Conservation (phyloP, 2,113 vertebrate genomes). For the Emydocephalus ijimae region DNA sequence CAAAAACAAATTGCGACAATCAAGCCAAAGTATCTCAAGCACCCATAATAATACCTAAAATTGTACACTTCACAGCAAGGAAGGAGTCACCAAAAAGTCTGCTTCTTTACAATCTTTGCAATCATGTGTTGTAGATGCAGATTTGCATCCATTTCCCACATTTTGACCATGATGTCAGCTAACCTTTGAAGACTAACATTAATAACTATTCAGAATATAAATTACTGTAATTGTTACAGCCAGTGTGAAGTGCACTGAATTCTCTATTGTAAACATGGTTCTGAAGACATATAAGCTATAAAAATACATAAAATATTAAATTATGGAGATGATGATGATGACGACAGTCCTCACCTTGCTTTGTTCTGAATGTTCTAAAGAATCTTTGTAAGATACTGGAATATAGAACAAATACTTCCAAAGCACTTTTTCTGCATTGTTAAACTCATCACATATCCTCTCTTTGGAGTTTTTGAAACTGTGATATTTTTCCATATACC, state of each 20-base stretch:
- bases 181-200: not conserved
- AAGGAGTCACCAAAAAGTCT: not conserved
- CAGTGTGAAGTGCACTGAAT: not conserved
- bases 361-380: conserved; percentile 68
- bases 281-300: not conserved
- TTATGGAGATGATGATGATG: not conserved
- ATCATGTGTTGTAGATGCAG: not conserved
- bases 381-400: conserved; percentile 78
- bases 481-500: conserved; percentile 75
- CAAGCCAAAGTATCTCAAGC: not conserved
- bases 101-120: not conserved
- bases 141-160: not conserved
- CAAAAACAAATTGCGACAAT: not conserved
- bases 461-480: conserved; percentile 64
- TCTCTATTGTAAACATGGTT: not conserved
- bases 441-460: conserved; percentile 66
- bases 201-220: not conserved
- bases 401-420: conserved; percentile 56
- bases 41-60: not conserved
- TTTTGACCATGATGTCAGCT: not conserved
- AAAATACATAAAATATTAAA: not conserved
- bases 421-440: conserved; percentile 65
- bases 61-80: not conserved
- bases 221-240: not conserved
- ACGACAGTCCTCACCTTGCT: conserved; percentile 70